Conservation (phyloP, 2,113 vertebrate genomes). For the Thymallus thymallus region DNA sequence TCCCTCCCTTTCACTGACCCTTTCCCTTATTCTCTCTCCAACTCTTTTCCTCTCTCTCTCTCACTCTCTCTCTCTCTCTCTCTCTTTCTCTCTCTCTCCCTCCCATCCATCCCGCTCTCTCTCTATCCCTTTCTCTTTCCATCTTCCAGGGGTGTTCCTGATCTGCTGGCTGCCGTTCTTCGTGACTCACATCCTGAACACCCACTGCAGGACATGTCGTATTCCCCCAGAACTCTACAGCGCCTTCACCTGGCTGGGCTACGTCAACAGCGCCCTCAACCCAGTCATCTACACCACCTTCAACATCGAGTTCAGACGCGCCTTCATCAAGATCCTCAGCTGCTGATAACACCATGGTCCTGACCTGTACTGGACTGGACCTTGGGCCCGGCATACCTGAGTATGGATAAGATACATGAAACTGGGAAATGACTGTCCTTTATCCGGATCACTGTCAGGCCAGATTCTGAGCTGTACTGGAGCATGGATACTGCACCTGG, state of each 20-base stretch:
- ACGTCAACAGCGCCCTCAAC: constrained; percentile 91
- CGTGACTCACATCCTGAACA: constrained; percentile 89
- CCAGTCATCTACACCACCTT: constrained; percentile 94
- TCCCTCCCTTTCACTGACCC: too few species aligned
- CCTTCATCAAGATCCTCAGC: constrained; percentile 92
- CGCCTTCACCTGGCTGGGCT: constrained; percentile 91
- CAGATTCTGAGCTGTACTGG: neutral
- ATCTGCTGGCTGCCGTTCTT: constrained; percentile 97
- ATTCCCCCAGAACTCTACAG: constrained; percentile 85
- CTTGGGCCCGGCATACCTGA: too few species aligned
- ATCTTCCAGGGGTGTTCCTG: constrained; percentile 83
- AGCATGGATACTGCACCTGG: too few species aligned
- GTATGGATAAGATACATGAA: too few species aligned
- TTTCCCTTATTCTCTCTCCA: neutral
- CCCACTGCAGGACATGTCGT: constrained; percentile 84
- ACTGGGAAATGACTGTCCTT: too few species aligned
- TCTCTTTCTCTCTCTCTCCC: neutral
- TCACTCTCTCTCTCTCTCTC: neutral
- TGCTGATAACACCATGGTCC: constrained; percentile 66
- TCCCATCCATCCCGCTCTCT: neutral
- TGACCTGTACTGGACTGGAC: too few species aligned
- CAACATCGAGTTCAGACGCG: constrained; percentile 89
- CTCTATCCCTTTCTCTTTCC: constrained; percentile 15
- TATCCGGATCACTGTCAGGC: neutral
- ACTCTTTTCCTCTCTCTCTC: neutral